Percentiles rank a stretch among this genome's conserved stretches.
These are phyloP conservation scores for Alectura lathami DNA, from an alignment of 2,113 vertebrate species.

Conservation along the genomic window DNA sequence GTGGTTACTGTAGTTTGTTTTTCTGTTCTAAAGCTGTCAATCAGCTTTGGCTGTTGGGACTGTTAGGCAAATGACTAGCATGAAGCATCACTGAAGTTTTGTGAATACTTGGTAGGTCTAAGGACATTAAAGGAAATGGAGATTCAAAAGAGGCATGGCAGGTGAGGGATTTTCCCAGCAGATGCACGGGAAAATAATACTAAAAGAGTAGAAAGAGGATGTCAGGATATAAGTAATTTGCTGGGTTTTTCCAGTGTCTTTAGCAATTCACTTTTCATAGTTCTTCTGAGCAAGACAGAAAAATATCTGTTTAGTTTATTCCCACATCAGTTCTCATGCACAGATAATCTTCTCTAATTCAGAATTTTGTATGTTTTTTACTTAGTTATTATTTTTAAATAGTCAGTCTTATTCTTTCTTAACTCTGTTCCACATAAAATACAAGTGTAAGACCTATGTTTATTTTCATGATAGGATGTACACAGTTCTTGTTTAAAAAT, in stretches of 20 bases:
- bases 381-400: not conserved
- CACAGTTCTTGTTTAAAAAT: not conserved
- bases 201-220: not conserved
- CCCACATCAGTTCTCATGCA: not conserved
- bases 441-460: not conserved
- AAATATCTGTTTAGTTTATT: not conserved
- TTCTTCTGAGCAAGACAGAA: not conserved
- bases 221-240: not conserved
- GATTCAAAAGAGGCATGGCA: not conserved
- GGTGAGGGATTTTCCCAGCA: not conserved
- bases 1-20: not conserved
- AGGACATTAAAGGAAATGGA: not conserved
- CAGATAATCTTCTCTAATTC: not conserved
- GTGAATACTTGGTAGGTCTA: not conserved
- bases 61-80: not conserved
- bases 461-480: not conserved
- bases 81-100: not conserved
- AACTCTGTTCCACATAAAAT: not conserved
- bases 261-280: not conserved
- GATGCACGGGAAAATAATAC: not conserved
- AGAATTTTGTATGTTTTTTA: not conserved
- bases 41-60: not conserved
- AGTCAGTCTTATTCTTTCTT: not conserved
- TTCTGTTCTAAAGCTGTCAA: not conserved
- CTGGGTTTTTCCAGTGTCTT: not conserved